Conservation (phyloP, 2,113 vertebrate genomes). For the Sitta europaea region DNA sequence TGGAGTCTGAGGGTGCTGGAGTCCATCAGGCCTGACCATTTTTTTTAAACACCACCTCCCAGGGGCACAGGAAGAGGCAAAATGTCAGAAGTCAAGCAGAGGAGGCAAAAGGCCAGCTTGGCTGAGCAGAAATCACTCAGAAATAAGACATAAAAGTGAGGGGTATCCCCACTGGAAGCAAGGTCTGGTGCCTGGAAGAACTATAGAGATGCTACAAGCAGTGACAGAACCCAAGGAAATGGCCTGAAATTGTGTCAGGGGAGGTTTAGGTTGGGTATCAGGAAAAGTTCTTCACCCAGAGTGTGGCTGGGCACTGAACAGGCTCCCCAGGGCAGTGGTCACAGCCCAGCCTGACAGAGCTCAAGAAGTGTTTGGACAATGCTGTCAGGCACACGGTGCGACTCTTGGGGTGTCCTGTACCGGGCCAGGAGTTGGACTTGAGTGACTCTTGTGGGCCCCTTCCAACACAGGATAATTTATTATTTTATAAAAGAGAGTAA, state of each 20-base stretch:
- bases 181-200: background rate
- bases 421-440: background rate
- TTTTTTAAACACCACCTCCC: background rate
- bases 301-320: rapidly evolving
- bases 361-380: background rate
- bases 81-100: background rate
- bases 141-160: background rate
- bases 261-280: background rate
- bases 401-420: background rate
- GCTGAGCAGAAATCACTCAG: background rate
- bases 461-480: background rate
- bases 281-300: background rate
- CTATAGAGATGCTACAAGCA: background rate
- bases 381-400: background rate
- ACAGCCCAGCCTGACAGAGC: background rate
- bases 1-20: background rate
- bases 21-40: background rate
- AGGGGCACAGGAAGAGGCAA: background rate
- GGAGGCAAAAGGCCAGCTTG: background rate
- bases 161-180: background rate
- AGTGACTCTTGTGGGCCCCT: background rate
- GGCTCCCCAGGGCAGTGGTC: background rate
- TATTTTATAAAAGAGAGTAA: background rate
- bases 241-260: background rate
- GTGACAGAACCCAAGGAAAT: background rate